These are phyloP conservation scores for Drosophila cardini DNA, from an alignment of 1,140 invertebrate species.

Conservation along the genomic window DNA sequence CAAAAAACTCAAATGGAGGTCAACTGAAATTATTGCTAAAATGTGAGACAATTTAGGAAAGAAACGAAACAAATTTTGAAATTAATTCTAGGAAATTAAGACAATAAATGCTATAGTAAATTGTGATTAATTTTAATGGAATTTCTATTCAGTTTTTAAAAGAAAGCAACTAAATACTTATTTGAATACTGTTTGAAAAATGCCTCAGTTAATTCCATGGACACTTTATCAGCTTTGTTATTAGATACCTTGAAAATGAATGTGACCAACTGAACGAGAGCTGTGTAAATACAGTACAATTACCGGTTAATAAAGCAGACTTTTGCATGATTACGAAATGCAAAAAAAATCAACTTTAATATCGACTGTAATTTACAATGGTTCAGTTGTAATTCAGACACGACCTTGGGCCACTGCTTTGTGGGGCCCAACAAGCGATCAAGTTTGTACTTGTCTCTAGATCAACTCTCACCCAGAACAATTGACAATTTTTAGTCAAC, in stretches of 20 bases:
- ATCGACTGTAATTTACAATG: constrained; percentile 52
- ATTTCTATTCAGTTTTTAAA: background rate
- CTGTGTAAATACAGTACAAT: constrained; percentile 50
- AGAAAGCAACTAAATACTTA: background rate
- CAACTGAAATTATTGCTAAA: too few relatives aligned
- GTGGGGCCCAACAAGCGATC: constrained; percentile 11
- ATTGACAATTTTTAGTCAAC: constrained; percentile 53
- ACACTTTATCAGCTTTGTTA: background rate
- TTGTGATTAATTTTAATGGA: too few relatives aligned
- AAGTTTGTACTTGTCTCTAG: constrained; percentile 4
- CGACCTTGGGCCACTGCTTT: constrained; percentile 71
- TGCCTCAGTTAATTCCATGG: background rate
- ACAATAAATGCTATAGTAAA: too few relatives aligned
- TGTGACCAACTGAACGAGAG: constrained; percentile 49
- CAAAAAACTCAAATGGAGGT: too few relatives aligned
- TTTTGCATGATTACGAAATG: constrained; percentile 65
- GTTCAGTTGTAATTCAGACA: constrained; percentile 60
- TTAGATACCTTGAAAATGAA: constrained; percentile 42
- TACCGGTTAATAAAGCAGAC: constrained; percentile 60
- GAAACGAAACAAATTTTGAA: background rate
- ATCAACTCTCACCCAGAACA: constrained; percentile 65
- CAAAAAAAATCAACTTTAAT: constrained; percentile 46
- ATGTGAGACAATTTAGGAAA: too few relatives aligned
- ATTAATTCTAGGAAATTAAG: too few relatives aligned
- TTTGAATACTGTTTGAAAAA: background rate